Conservation (phyloP, 1,140 invertebrate species). For the Tetramorium alpestre region DNA sequence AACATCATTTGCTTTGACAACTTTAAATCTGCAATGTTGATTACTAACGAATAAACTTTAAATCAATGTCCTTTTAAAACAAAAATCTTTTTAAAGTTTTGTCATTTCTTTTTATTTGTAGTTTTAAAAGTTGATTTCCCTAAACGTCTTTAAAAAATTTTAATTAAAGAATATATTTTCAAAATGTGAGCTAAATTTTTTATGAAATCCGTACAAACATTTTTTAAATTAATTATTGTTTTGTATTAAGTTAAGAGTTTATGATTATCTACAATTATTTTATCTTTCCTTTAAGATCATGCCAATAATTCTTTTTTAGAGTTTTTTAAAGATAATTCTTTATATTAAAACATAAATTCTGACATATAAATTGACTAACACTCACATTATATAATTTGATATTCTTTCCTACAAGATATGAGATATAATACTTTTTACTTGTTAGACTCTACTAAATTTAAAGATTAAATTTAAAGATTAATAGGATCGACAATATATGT, state of each 20-base stretch:
- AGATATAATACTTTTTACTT: background rate
- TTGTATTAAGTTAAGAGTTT: background rate
- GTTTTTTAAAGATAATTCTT: background rate
- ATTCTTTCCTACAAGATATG: background rate
- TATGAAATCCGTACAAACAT: background rate
- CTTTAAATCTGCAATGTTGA: background rate
- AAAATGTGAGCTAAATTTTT: background rate
- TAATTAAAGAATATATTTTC: background rate
- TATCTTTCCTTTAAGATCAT: background rate
- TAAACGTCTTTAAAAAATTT: background rate
- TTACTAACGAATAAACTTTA: background rate
- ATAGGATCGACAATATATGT: background rate
- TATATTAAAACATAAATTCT: background rate
- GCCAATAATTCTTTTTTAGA: background rate
- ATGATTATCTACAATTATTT: background rate
- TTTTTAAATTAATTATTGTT: background rate
- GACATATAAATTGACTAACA: background rate
- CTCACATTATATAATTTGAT: background rate
- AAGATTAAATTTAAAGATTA: constrained; percentile 12
- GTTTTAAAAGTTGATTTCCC: background rate
- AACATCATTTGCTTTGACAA: background rate
- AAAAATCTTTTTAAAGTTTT: background rate
- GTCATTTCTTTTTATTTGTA: background rate
- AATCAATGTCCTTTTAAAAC: background rate
- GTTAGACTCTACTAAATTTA: constrained; percentile 8